phyloP scores from a whole-genome alignment of 2,888 invertebrate genomes.

The Sesia bembeciformis region DNA sequence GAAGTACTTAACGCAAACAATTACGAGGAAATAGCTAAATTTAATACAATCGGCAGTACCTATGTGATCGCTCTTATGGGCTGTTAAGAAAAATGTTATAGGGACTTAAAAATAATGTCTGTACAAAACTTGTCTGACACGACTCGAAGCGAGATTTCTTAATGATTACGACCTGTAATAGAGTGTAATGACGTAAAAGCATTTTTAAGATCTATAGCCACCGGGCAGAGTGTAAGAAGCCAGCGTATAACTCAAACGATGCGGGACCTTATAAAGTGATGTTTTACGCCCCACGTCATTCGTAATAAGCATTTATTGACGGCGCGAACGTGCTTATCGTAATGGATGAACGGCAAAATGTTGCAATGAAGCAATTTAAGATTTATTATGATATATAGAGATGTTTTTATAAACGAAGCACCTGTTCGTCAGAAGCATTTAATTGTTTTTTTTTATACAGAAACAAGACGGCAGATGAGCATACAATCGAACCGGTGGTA shows the following conservation, averaged over 20 bases:
- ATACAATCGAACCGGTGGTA: too few relatives aligned
- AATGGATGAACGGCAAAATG: not conserved
- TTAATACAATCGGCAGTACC: too few relatives aligned
- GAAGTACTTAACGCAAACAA: too few relatives aligned
- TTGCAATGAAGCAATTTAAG: not conserved
- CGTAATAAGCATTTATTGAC: slow-evolving; percentile 4
- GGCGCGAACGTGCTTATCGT: not conserved
- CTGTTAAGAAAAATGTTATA: not conserved
- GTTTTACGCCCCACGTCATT: slow-evolving; percentile 6
- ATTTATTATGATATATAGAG: not conserved
- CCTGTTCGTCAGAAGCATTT: too few relatives aligned
- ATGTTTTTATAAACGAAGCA: too few relatives aligned
- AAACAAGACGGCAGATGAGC: too few relatives aligned
- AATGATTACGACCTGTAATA: slow-evolving; percentile 21
- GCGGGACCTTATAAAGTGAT: slow-evolving; percentile 18
- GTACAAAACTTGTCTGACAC: slow-evolving; percentile 24
- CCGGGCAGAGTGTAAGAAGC: slow-evolving; percentile 1
- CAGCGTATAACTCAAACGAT: slow-evolving; percentile 14
- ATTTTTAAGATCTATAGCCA: slow-evolving; percentile 11
- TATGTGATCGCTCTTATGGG: too few relatives aligned
- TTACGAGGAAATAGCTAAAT: too few relatives aligned
- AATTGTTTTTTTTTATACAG: too few relatives aligned
- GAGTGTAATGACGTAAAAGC: slow-evolving; percentile 37
- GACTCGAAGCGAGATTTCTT: slow-evolving; percentile 23
- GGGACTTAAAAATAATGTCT: not conserved